A percentile compares a stretch with the other conserved stretches of the same genome.
Evolutionary conservation across 2,797 vertebrate species (phyloP).

Genomic region (Toxotes lorentzi): DNA sequence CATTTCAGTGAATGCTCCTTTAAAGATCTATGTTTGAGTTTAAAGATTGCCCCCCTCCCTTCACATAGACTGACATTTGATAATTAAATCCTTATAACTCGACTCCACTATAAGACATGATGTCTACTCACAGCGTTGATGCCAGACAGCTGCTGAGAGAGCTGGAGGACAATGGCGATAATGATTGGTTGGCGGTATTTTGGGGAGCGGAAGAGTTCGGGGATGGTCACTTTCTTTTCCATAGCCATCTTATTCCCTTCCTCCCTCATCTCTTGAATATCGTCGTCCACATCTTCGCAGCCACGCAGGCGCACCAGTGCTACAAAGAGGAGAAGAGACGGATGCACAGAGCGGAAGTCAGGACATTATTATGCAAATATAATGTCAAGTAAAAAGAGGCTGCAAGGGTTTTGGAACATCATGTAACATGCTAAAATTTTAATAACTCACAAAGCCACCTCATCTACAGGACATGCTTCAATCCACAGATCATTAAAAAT

Average conservation of each 20-base stretch:
- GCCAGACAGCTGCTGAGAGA: slow-evolving; percentile 96
- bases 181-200: slow-evolving; percentile 92
- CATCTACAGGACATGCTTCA: slow-evolving; percentile 12
- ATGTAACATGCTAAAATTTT: slow-evolving; percentile 25
- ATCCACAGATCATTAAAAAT: slow-evolving; percentile 38
- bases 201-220: slow-evolving; percentile 89
- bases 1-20: slow-evolving; percentile 37
- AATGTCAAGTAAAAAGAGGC: background rate
- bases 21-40: slow-evolving; percentile 30
- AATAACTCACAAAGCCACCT: slow-evolving; percentile 32
- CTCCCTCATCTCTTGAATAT: slow-evolving; percentile 95
- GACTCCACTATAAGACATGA: slow-evolving; percentile 6
- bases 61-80: slow-evolving; percentile 22
- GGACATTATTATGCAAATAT: slow-evolving; percentile 22
- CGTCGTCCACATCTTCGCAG: slow-evolving; percentile 85
- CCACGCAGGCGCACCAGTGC: slow-evolving; percentile 91
- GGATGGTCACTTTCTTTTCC: slow-evolving; percentile 92
- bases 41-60: background rate
- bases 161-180: slow-evolving; percentile 92
- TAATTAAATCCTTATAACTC: slow-evolving; percentile 14
- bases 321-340: slow-evolving; percentile 58
- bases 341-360: background rate
- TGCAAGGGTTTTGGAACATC: background rate
- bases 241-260: slow-evolving; percentile 90
- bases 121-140: slow-evolving; percentile 94